These are phyloP conservation scores for Acheta domesticus DNA, from an alignment of 2,888 invertebrate species.

Conservation along the genomic window DNA sequence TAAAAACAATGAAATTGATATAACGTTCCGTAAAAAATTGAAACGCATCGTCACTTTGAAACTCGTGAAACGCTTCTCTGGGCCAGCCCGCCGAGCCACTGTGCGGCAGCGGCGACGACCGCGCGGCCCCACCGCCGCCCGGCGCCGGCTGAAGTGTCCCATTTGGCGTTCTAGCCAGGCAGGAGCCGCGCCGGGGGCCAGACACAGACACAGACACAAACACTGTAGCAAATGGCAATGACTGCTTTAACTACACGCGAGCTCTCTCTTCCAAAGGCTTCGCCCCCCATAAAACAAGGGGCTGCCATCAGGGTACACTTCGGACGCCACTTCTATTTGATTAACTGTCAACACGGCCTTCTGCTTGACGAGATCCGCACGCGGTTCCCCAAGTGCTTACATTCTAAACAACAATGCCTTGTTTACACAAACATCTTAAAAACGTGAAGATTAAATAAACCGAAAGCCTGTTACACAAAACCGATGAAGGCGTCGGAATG, in stretches of 20 bases:
- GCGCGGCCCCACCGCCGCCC: not conserved
- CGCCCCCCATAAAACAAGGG: not conserved
- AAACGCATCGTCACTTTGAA: too few relatives aligned
- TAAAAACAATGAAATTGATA: too few relatives aligned
- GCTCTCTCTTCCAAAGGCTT: slow-evolving; percentile 2
- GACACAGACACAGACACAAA: not conserved
- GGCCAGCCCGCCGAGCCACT: not conserved
- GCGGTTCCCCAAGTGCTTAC: slow-evolving; percentile 6
- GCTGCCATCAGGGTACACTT: slow-evolving; percentile 1
- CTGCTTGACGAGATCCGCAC: slow-evolving; percentile 9
- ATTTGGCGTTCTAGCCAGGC: slow-evolving; percentile 30
- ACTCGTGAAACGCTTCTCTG: too few relatives aligned
- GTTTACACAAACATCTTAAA: slow-evolving; percentile 18
- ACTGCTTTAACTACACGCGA: slow-evolving; percentile 3
- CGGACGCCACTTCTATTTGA: slow-evolving; percentile 18
- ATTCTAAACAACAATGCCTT: slow-evolving; percentile 9
- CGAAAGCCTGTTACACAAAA: not conserved
- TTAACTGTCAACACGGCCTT: slow-evolving; percentile 18
- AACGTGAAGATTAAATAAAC: slow-evolving; percentile 6
- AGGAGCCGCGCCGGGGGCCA: slow-evolving; percentile 22
- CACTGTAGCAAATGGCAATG: slow-evolving; percentile 18
- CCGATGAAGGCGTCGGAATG: not conserved
- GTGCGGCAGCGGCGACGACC: too few relatives aligned
- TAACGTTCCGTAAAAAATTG: too few relatives aligned
- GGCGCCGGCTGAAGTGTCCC: slow-evolving; percentile 28